phyloP scores from a whole-genome alignment of 2,797 vertebrate genomes.

The Myripristis murdjan region DNA sequence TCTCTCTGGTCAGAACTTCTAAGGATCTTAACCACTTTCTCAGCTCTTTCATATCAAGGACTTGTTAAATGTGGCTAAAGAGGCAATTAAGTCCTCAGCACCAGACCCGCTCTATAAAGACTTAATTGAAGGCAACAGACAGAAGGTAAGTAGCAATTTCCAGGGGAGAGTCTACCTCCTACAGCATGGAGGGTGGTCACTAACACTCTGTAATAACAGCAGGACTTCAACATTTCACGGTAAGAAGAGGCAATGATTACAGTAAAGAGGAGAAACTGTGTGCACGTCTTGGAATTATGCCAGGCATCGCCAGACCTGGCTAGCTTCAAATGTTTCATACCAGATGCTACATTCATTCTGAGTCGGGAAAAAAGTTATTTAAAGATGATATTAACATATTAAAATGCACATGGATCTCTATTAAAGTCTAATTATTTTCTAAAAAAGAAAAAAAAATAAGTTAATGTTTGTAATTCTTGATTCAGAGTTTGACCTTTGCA shows the following conservation, averaged over 20 bases:
- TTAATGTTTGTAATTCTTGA: no score
- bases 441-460: no score
- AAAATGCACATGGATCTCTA: background rate
- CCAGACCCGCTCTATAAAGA: constrained; percentile 50
- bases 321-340: background rate
- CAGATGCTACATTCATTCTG: background rate
- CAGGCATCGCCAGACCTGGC: background rate
- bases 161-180: constrained; percentile 37
- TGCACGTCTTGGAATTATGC: background rate
- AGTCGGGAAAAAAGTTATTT: background rate
- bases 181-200: constrained; percentile 55
- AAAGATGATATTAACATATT: background rate
- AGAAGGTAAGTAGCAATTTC: constrained; percentile 64
- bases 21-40: constrained; percentile 16
- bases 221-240: constrained; percentile 35
- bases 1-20: background rate
- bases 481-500: background rate
- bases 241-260: constrained; percentile 33
- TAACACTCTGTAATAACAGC: constrained; percentile 64
- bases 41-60: constrained; percentile 1
- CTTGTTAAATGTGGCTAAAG: constrained; percentile 24
- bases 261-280: constrained; percentile 6
- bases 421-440: background rate
- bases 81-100: constrained; percentile 40
- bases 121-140: constrained; percentile 62